These are phyloP conservation scores for Strix aluco DNA, from an alignment of 2,113 vertebrate species.

Conservation along the genomic window DNA sequence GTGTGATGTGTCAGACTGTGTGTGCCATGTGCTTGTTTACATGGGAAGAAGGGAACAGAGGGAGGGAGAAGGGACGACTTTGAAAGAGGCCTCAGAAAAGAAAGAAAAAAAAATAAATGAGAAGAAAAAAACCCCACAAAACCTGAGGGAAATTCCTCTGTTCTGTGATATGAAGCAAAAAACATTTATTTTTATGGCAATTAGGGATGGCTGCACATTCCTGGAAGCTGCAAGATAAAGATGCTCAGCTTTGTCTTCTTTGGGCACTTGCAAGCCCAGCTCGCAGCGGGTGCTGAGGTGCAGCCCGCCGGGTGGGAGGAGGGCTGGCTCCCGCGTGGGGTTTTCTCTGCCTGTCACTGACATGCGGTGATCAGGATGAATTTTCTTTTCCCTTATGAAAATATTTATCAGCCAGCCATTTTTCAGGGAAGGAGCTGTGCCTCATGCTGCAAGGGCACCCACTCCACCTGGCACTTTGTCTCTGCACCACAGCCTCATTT, in stretches of 20 bases:
- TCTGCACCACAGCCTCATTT: background rate
- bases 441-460: background rate
- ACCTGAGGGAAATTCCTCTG: slow-evolving; percentile 11
- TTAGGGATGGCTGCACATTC: slow-evolving; percentile 49
- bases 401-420: background rate
- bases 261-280: background rate
- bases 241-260: background rate
- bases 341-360: background rate
- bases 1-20: slow-evolving; percentile 51
- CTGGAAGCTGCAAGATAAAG: slow-evolving; percentile 36
- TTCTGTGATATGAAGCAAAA: slow-evolving; percentile 34
- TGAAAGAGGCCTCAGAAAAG: slow-evolving; percentile 24
- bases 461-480: background rate
- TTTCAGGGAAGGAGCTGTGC: background rate
- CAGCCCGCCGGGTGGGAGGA: background rate
- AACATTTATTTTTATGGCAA: slow-evolving; percentile 53
- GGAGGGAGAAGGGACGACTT: slow-evolving; percentile 37
- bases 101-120: background rate
- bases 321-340: background rate
- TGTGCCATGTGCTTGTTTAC: slow-evolving; percentile 46
- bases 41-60: background rate
- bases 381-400: slow-evolving; percentile 6
- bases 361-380: background rate
- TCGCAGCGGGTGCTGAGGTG: background rate
- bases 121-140: background rate